These are phyloP conservation scores for Pomacea maculata DNA, from an alignment of 1,140 invertebrate genomes.

Conservation along the genomic window DNA sequence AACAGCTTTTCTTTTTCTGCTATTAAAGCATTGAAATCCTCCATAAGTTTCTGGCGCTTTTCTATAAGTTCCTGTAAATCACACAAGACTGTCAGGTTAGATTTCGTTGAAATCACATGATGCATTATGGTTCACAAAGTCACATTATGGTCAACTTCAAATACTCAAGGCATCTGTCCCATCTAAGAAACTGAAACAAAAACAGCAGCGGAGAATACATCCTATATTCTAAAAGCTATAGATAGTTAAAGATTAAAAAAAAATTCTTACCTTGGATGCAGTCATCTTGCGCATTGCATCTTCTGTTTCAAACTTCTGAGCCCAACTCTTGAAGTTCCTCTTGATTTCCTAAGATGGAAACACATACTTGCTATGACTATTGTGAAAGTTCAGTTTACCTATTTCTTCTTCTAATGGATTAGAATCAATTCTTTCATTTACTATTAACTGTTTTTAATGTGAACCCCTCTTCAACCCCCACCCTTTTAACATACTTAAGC, in stretches of 20 bases:
- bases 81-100: not conserved
- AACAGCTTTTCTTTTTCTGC: slow-evolving; percentile 80
- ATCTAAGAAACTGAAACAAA: no score
- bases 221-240: not conserved
- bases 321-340: slow-evolving; percentile 98
- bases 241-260: not conserved
- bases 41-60: slow-evolving; percentile 88
- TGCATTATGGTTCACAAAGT: no score
- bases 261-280: slow-evolving; percentile 82
- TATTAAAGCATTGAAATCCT: slow-evolving; percentile 79
- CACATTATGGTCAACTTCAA: not conserved
- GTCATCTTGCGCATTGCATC: slow-evolving; percentile 92
- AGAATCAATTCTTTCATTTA: not conserved
- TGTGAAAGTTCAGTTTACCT: not conserved
- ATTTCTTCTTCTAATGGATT: not conserved
- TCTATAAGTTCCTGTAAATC: slow-evolving; percentile 84
- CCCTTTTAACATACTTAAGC: no score
- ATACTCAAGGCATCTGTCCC: not conserved
- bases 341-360: slow-evolving; percentile 85
- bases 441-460: not conserved
- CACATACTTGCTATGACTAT: not conserved
- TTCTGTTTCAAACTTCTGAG: slow-evolving; percentile 93
- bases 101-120: not conserved
- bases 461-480: not conserved
- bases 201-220: no score